A percentile compares a stretch with the other conserved stretches of the same genome.
Conservation (phyloP, 2,888 invertebrate species). For the Bombylius major region DNA sequence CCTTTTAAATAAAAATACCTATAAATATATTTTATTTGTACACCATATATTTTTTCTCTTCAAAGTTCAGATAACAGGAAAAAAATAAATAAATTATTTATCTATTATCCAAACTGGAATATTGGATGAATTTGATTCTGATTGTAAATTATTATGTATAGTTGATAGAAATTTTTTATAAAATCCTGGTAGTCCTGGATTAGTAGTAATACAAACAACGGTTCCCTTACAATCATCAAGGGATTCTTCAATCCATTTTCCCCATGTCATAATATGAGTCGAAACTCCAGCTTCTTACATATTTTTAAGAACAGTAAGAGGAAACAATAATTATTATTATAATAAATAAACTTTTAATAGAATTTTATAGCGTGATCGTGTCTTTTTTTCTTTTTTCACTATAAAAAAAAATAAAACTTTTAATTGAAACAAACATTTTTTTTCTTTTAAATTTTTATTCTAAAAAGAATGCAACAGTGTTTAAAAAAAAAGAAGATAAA, state of each 20-base stretch:
- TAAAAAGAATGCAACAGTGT: too few relatives aligned
- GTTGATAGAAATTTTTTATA: constrained; percentile 61
- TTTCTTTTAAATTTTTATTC: too few relatives aligned
- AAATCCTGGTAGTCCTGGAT: constrained; percentile 75
- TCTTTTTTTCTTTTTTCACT: too few relatives aligned
- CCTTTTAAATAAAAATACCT: constrained; percentile 29
- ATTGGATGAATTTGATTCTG: constrained; percentile 12
- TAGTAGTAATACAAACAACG: constrained; percentile 68
- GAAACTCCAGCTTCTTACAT: constrained; percentile 44
- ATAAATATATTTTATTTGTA: background rate
- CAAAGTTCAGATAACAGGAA: background rate
- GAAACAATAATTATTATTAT: too few relatives aligned
- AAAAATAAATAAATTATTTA: constrained; percentile 23
- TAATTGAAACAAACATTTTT: too few relatives aligned
- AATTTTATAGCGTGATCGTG: too few relatives aligned
- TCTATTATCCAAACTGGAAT: constrained; percentile 71
- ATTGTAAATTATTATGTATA: constrained; percentile 45
- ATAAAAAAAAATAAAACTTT: too few relatives aligned
- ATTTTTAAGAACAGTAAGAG: too few relatives aligned
- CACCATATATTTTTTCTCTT: background rate
- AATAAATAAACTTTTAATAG: too few relatives aligned
- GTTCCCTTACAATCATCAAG: constrained; percentile 44
- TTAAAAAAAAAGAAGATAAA: too few relatives aligned
- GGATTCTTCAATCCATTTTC: constrained; percentile 54
- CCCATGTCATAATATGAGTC: constrained; percentile 61